A percentile compares a stretch with the other conserved stretches of the same genome.
phyloP scores from a whole-genome alignment of 2,888 invertebrate species.

The Sycophila texana region DNA sequence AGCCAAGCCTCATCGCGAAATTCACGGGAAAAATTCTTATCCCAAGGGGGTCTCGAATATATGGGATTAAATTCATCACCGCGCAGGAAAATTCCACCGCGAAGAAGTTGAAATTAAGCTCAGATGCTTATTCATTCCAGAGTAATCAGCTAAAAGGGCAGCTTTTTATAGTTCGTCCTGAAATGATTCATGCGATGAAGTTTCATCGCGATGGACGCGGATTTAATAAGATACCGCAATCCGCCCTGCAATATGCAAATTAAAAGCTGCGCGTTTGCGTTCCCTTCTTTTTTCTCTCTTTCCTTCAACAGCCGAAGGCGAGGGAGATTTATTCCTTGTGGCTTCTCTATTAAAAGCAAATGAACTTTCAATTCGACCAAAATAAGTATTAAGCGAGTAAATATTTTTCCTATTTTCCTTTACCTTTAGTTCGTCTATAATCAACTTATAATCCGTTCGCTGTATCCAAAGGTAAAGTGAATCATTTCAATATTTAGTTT shows the following conservation, averaged over 20 bases:
- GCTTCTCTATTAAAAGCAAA: constrained; percentile 29
- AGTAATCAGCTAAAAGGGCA: constrained; percentile 56
- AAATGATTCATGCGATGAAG: constrained; percentile 50
- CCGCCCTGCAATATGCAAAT: constrained; percentile 48
- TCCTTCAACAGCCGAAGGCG: background rate
- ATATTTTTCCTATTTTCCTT: too few relatives aligned
- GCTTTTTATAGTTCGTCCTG: constrained; percentile 26
- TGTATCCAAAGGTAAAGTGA: too few relatives aligned
- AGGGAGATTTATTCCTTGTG: constrained; percentile 13
- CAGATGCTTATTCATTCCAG: constrained; percentile 46
- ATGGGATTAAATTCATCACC: constrained; percentile 37
- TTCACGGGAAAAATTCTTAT: constrained; percentile 7
- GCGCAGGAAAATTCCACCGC: constrained; percentile 15
- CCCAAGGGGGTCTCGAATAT: constrained; percentile 11
- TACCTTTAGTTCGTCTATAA: too few relatives aligned
- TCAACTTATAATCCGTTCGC: too few relatives aligned
- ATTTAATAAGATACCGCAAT: constrained; percentile 49
- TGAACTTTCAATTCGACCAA: constrained; percentile 20
- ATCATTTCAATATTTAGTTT: too few relatives aligned
- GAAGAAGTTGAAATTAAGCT: constrained; percentile 46
- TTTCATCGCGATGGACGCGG: constrained; percentile 49
- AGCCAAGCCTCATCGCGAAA: too few relatives aligned
- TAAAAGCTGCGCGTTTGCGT: constrained; percentile 30
- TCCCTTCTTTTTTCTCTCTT: background rate
- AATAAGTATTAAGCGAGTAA: background rate